Evolutionary conservation across 2,113 vertebrate species (phyloP), one percentile per base, ranked within the genome.

Genomic region (Lota lota): DNA sequence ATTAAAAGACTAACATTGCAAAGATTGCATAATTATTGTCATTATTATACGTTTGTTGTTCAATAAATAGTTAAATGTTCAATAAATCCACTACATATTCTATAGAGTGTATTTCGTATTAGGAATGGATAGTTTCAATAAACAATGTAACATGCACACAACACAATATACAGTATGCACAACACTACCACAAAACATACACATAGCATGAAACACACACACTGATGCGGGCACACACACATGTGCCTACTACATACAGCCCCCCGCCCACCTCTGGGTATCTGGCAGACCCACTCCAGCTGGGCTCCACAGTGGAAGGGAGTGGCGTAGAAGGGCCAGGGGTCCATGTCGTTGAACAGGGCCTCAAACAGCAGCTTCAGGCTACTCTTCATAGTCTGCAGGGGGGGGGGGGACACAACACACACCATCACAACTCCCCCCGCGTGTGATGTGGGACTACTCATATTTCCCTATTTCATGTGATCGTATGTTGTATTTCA

Each of bases 231-330:
- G 36, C 59, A 15, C 22, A 54, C 17, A 21, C 40, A 47, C 40
- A 47, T 7, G n/a, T n/a, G n/a, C n/a, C n/a, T n/a, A 47, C 40
- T n/a, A 47, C 40, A 47, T 7, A 47, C 40, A 47, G 5, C 6
- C 28, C 4, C 28, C 4, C 28, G 6, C 28, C 6, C 89, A 97
- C 96, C 96, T 77, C 95, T 93, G 54, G 95, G 91, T 74, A 98
- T 94, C 84, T 99, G 97, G 83, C 97, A 99, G 67, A 94, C 93
- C 95, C 95, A 99, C 78, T 99, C 97, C 19, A 98, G 92, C 68
- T 77, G 88, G 61, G 90, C 90, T 15, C 95, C 94, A 81, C 97
- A 99, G 75, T 95, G 93, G 79, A 98, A 97, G 20, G 94, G 94
- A 3, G 82, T 93, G 75, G 94, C 86, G 24, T 89, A 92, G 87